Evolutionary conservation across 2,113 vertebrate species (phyloP).

Genomic region (Heterocephalus glaber): DNA sequence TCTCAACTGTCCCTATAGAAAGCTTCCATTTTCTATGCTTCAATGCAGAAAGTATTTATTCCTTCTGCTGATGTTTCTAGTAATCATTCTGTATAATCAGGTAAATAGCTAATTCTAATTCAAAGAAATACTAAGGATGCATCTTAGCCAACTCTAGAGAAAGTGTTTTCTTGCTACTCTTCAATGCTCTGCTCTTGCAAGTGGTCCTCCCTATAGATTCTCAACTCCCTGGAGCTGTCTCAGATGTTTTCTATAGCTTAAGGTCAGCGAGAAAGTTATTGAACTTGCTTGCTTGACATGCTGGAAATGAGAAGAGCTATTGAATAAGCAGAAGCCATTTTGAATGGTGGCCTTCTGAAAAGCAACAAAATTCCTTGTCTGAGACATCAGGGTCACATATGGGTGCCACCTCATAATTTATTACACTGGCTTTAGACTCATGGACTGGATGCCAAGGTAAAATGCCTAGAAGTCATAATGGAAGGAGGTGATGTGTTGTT

Average conservation of each 20-base stretch:
- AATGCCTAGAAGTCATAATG: neutral
- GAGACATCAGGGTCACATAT: neutral
- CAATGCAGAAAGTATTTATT: neutral
- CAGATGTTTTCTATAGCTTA: neutral
- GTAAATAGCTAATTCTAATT: neutral
- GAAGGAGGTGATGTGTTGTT: neutral
- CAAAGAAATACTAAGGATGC: neutral
- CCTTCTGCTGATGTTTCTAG: neutral
- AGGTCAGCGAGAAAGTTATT: neutral
- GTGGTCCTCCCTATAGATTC: fast-evolving
- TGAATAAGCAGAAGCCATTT: neutral
- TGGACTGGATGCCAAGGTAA: neutral
- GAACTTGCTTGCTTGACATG: neutral
- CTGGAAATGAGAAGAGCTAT: neutral
- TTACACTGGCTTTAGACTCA: neutral
- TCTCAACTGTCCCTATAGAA: neutral
- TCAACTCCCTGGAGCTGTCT: fast-evolving
- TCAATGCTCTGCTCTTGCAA: neutral
- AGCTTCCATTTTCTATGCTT: neutral
- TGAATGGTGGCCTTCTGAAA: neutral
- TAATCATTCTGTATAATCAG: neutral
- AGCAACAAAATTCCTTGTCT: neutral
- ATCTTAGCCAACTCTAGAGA: too few species aligned
- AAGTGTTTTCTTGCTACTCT: fast-evolving
- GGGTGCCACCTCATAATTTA: neutral